Percentiles rank a stretch among this genome's conserved stretches.
These are phyloP conservation scores for Leptarthrus brevirostris DNA, from an alignment of 2,888 invertebrate genomes.

Conservation along the genomic window DNA sequence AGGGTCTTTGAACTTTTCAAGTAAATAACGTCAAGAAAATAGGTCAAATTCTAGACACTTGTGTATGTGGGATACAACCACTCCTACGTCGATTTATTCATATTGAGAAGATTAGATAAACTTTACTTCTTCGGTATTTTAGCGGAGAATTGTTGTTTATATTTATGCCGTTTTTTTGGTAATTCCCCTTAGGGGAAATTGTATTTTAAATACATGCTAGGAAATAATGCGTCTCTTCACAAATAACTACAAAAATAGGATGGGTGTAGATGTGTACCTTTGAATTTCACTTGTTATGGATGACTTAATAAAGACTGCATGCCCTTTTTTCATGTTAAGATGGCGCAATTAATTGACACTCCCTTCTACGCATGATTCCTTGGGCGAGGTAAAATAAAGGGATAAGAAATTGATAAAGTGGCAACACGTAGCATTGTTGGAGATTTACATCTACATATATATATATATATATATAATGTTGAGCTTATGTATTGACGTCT, in stretches of 20 bases:
- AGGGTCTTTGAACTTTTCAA: slow-evolving; percentile 30
- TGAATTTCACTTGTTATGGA: slow-evolving; percentile 27
- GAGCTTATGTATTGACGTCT: no score
- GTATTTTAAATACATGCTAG: background rate
- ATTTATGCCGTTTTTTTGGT: background rate
- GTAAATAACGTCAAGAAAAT: slow-evolving; percentile 28
- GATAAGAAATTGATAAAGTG: background rate
- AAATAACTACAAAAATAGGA: background rate
- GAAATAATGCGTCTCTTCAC: background rate
- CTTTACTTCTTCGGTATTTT: background rate
- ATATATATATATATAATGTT: background rate
- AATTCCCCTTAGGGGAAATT: background rate
- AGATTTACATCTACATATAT: background rate
- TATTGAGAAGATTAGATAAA: slow-evolving; percentile 34
- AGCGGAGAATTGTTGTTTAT: background rate
- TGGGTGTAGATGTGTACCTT: background rate
- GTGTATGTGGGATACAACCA: slow-evolving; percentile 21
- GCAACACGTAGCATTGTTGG: background rate
- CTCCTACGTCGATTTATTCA: background rate
- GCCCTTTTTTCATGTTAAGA: slow-evolving; percentile 36
- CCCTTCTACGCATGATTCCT: slow-evolving; percentile 31
- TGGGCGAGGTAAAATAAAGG: slow-evolving; percentile 7
- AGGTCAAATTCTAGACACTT: slow-evolving; percentile 10
- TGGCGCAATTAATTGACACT: slow-evolving; percentile 12
- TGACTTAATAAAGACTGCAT: slow-evolving; percentile 19